phyloP scores from a whole-genome alignment of 2,797 vertebrate species.

The Ataeniobius toweri region DNA sequence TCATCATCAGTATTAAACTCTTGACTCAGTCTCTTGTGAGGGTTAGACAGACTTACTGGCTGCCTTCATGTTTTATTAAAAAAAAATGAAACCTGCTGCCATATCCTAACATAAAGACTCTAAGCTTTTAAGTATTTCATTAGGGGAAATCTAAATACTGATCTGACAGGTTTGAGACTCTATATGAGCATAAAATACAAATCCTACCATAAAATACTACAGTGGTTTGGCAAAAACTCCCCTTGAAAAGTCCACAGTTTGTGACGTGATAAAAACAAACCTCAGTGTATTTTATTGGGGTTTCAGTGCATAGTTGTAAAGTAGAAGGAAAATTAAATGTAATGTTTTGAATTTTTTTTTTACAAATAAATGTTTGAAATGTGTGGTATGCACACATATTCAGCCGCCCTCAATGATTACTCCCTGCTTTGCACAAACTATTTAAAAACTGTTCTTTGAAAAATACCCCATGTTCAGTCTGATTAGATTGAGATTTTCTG shows the following conservation, averaged over 20 bases:
- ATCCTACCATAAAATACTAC: neutral
- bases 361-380: neutral
- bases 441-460: neutral
- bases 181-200: conserved; percentile 11
- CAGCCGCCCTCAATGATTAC: too few relatives aligned
- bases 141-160: neutral
- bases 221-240: neutral
- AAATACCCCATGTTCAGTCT: neutral
- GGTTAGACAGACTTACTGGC: conserved; percentile 15
- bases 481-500: neutral
- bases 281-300: neutral
- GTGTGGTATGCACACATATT: neutral
- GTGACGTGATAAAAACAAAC: neutral
- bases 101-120: neutral
- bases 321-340: neutral
- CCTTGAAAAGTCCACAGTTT: neutral
- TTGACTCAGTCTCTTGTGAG: conserved; percentile 41
- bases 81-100: conserved; percentile 3
- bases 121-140: conserved; percentile 10
- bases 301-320: neutral
- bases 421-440: too few relatives aligned
- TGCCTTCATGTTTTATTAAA: conserved; percentile 44
- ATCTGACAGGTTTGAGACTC: neutral
- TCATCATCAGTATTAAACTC: conserved; percentile 43
- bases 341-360: neutral